Conservation (phyloP, 2,797 vertebrate genomes). For the Notolepis coatsorum region DNA sequence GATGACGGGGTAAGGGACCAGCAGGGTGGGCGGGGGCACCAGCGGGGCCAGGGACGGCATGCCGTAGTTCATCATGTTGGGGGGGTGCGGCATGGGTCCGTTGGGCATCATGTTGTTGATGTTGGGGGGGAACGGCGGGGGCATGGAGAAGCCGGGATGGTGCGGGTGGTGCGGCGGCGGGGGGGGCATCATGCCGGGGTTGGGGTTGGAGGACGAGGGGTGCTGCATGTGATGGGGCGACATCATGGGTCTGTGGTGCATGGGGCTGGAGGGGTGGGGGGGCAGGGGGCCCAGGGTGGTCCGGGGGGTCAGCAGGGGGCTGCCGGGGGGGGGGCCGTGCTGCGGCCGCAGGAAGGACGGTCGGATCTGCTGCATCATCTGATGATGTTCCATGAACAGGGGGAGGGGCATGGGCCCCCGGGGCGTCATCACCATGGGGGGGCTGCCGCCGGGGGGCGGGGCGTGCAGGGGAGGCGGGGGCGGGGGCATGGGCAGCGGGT, state of each 20-base stretch:
- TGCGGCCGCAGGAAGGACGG: constrained; percentile 93
- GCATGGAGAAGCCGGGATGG: constrained; percentile 88
- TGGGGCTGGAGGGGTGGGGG: constrained; percentile 94
- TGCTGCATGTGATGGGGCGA: constrained; percentile 95
- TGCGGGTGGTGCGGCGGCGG: constrained; percentile 85
- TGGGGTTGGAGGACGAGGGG: constrained; percentile 88
- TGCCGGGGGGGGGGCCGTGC: no score
- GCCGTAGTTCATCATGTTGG: constrained; percentile 97
- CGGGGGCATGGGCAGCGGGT: constrained; percentile 85
- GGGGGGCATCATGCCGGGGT: constrained; percentile 89
- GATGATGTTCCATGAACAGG: constrained; percentile 99
- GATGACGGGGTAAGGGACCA: constrained; percentile 98
- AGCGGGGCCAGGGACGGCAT: constrained; percentile 97
- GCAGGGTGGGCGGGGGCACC: constrained; percentile 95
- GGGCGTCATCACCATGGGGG: constrained; percentile 98
- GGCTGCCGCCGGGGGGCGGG: constrained; percentile 92
- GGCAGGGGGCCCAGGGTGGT: constrained; percentile 93
- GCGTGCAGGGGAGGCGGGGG: constrained; percentile 91
- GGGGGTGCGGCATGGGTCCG: constrained; percentile 89
- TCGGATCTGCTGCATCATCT: constrained; percentile 98
- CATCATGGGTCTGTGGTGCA: constrained; percentile 94
- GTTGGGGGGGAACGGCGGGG: constrained; percentile 87
- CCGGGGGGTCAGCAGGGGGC: constrained; percentile 93
- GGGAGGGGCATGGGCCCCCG: constrained; percentile 95
- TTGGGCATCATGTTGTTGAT: constrained; percentile 71